These are phyloP conservation scores for Phoeniculus purpureus DNA, from an alignment of 2,797 vertebrate species.

Conservation along the genomic window DNA sequence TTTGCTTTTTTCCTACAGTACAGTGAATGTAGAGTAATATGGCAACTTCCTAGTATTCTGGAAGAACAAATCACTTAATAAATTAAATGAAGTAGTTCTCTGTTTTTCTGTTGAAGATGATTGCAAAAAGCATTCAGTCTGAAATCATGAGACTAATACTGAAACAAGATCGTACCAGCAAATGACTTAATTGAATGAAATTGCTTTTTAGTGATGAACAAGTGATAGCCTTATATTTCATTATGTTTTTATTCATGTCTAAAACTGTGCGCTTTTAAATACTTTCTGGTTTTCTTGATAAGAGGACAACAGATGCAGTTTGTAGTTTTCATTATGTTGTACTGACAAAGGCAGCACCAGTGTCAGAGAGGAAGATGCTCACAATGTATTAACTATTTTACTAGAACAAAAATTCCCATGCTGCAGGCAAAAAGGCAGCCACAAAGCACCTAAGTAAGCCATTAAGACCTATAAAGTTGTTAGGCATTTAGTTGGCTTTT, in stretches of 20 bases:
- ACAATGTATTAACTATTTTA: background rate
- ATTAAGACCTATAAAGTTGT: background rate
- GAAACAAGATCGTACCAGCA: slow-evolving; percentile 1
- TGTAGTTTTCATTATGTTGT: background rate
- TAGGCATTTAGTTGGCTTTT: background rate
- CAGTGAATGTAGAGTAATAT: background rate
- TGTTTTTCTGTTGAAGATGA: background rate
- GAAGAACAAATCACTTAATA: background rate
- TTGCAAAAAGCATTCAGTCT: background rate
- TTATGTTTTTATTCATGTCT: background rate
- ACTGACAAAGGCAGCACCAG: background rate
- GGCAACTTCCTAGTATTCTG: background rate
- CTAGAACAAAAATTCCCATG: background rate
- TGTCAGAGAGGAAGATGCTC: background rate
- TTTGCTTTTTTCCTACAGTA: background rate
- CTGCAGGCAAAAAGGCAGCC: background rate
- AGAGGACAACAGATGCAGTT: background rate
- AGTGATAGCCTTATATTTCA: background rate
- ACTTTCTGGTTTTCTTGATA: background rate
- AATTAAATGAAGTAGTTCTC: background rate
- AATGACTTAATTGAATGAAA: background rate
- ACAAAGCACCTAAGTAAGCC: background rate
- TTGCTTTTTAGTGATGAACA: background rate
- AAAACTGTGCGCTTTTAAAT: background rate
- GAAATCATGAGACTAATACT: background rate